Conservation (phyloP, 2,797 vertebrate species). For the Petrocephalus schoutedeni region DNA sequence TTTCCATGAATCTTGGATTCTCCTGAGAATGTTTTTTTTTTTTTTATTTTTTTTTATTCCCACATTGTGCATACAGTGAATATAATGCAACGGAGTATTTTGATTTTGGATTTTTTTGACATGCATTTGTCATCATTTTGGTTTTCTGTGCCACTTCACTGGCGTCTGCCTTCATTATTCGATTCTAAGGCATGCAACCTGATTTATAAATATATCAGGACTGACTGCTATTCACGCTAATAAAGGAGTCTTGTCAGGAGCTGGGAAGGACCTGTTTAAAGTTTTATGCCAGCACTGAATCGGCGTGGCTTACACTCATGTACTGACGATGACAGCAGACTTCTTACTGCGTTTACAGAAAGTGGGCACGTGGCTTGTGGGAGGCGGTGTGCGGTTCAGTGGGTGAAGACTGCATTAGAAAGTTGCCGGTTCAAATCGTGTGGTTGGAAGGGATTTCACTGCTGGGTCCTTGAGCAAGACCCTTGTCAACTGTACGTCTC, state of each 20-base stretch:
- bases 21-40: background rate
- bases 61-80: background rate
- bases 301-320: background rate
- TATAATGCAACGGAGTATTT: background rate
- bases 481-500: background rate
- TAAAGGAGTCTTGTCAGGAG: background rate
- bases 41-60: background rate
- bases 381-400: background rate
- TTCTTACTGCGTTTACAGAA: background rate
- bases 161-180: background rate
- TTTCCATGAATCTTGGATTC: background rate
- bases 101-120: background rate
- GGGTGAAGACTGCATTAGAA: background rate
- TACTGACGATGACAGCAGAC: background rate
- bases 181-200: background rate
- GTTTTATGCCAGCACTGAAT: background rate
- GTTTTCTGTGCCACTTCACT: background rate
- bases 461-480: background rate
- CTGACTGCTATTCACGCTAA: background rate
- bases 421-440: background rate
- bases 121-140: background rate
- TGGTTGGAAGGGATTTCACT: background rate
- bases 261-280: background rate
- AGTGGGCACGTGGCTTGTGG: background rate
- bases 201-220: constrained; percentile 1